These are phyloP conservation scores for Gasterosteus aculeatus DNA, from an alignment of 2,113 vertebrate species.

Conservation along the genomic window DNA sequence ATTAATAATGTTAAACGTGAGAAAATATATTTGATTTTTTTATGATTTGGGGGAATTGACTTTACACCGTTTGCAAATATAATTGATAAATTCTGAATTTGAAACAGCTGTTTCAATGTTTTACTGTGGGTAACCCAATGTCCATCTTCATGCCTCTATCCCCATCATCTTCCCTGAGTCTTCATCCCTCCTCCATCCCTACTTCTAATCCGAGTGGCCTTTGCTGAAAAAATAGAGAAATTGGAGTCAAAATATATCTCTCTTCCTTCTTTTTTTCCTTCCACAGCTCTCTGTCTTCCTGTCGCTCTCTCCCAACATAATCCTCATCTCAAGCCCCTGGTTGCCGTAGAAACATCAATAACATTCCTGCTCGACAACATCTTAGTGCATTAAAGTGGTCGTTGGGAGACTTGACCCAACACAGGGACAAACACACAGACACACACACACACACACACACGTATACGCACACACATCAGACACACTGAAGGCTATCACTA, in stretches of 20 bases:
- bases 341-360: slow-evolving; percentile 89
- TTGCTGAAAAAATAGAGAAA: slow-evolving; percentile 25
- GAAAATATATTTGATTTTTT: background rate
- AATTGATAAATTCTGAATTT: slow-evolving; percentile 1
- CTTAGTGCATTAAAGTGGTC: slow-evolving; percentile 84
- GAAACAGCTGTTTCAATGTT: slow-evolving; percentile 1
- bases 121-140: slow-evolving; percentile 11
- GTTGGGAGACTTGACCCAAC: slow-evolving; percentile 65
- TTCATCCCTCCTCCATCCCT: slow-evolving; percentile 36
- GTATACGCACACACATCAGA: slow-evolving; percentile 35
- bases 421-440: background rate
- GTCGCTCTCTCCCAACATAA: slow-evolving; percentile 67
- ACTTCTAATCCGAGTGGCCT: slow-evolving; percentile 28
- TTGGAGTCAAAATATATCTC: background rate
- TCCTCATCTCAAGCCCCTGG: slow-evolving; percentile 79
- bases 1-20: background rate
- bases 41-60: background rate
- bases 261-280: slow-evolving; percentile 9
- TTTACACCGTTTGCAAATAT: background rate
- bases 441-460: slow-evolving; percentile 19
- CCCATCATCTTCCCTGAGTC: slow-evolving; percentile 36
- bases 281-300: slow-evolving; percentile 46
- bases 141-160: slow-evolving; percentile 1
- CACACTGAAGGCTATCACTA: slow-evolving; percentile 57
- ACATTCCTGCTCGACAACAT: slow-evolving; percentile 85